A percentile compares a stretch with the other conserved stretches of the same genome.
Conservation (phyloP, 2,113 vertebrate genomes). For the Lathamus discolor region DNA sequence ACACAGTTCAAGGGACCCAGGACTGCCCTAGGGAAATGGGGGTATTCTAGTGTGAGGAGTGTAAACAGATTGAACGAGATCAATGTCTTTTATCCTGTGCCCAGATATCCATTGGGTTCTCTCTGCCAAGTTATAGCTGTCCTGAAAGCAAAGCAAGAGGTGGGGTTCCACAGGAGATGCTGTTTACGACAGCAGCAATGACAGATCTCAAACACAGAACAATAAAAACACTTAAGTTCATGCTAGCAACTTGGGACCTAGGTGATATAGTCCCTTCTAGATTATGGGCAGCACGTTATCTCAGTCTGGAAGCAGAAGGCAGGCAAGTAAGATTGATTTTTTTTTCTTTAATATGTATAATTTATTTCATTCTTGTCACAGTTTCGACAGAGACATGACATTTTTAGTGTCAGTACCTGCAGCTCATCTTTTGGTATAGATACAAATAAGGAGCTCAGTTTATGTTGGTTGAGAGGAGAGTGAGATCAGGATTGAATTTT, state of each 20-base stretch:
- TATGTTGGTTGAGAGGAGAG: background rate
- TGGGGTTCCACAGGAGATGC: background rate
- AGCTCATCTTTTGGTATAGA: background rate
- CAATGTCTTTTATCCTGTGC: background rate
- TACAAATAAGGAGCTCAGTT: constrained; percentile 12
- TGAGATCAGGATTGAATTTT: constrained; percentile 36
- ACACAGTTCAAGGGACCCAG: background rate
- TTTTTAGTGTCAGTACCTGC: background rate
- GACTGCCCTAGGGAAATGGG: background rate
- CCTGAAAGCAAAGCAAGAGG: background rate
- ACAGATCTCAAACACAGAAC: background rate
- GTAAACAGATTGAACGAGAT: background rate
- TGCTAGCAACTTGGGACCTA: background rate
- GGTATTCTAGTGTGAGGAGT: background rate
- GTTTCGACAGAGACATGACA: background rate
- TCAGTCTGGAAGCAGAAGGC: background rate
- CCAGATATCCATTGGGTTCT: background rate
- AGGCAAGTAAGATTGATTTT: background rate
- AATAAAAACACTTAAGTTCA: background rate
- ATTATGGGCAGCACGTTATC: background rate
- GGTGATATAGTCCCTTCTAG: background rate
- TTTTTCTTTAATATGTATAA: background rate
- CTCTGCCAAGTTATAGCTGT: background rate
- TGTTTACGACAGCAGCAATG: background rate
- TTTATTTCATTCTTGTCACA: background rate